A percentile compares a stretch with the other conserved stretches of the same genome.
These are phyloP conservation scores for Papilio aristodemus DNA, from an alignment of 1,140 invertebrate genomes.

Conservation along the genomic window DNA sequence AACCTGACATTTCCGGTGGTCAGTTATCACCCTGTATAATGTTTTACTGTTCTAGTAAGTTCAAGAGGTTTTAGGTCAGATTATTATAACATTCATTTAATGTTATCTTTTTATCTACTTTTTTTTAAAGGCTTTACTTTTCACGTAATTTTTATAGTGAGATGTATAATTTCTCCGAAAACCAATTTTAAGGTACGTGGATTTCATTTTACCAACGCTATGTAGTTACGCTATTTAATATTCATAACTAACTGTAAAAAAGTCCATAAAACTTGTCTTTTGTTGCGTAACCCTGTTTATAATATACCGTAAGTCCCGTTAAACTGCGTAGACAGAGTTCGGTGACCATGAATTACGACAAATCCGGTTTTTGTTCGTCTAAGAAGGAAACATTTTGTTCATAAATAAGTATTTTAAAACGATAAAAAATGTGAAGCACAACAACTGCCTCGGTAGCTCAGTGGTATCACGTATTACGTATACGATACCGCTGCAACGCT, in stretches of 20 bases:
- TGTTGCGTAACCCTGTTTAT: conserved; percentile 24
- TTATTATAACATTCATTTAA: neutral
- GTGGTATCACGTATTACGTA: too few species aligned
- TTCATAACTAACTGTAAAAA: conserved; percentile 28
- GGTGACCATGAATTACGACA: conserved; percentile 23
- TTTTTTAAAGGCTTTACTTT: too few species aligned
- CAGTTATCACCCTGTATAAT: conserved; percentile 14
- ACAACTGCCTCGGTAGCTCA: too few species aligned
- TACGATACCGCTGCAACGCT: too few species aligned
- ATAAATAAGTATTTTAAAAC: neutral
- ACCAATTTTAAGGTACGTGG: neutral
- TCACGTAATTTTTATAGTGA: too few species aligned
- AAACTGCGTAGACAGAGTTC: conserved; percentile 29
- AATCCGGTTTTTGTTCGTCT: conserved; percentile 16
- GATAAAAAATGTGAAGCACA: neutral
- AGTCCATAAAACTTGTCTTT: conserved; percentile 13
- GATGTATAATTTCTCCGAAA: neutral
- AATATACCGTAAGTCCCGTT: conserved; percentile 26
- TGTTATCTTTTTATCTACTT: neutral
- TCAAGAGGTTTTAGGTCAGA: neutral
- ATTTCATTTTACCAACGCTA: neutral
- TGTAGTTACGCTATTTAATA: neutral
- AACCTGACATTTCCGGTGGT: conserved; percentile 27
- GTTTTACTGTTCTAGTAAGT: neutral
- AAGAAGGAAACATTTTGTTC: neutral